Conservation (phyloP, 2,797 vertebrate genomes). For the Brachyalestes nurse region DNA sequence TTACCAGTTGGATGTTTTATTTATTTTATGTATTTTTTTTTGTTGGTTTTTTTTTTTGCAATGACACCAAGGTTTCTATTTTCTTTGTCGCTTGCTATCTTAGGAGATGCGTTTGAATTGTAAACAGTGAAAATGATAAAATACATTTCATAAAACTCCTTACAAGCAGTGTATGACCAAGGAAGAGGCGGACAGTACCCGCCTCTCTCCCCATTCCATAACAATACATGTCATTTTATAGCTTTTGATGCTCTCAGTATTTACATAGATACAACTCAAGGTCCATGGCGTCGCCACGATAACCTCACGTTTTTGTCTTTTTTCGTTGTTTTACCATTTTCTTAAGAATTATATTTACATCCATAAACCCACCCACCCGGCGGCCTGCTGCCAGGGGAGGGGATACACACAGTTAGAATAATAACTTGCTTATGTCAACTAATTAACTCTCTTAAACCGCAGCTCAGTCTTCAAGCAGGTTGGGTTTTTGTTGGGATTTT, state of each 20-base stretch:
- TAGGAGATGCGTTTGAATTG: constrained; percentile 85
- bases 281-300: constrained; percentile 67
- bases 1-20: constrained; percentile 80
- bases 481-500: constrained; percentile 17
- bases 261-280: constrained; percentile 79
- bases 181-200: constrained; percentile 64
- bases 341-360: constrained; percentile 86
- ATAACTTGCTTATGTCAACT: constrained; percentile 70
- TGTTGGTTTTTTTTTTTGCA: constrained; percentile 69
- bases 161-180: constrained; percentile 78
- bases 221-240: constrained; percentile 79
- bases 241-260: constrained; percentile 77
- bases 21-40: constrained; percentile 58
- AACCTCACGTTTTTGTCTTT: constrained; percentile 69
- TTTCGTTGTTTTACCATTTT: constrained; percentile 72
- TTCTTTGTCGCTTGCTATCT: constrained; percentile 76
- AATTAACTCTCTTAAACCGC: constrained; percentile 68
- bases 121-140: constrained; percentile 87
- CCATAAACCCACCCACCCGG: constrained; percentile 74
- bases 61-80: constrained; percentile 75
- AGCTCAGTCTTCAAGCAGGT: constrained; percentile 79
- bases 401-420: constrained; percentile 74
- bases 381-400: constrained; percentile 81
- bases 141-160: constrained; percentile 79
- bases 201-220: constrained; percentile 58